phyloP scores from a whole-genome alignment of 2,888 invertebrate genomes.

The Seira ritae region DNA sequence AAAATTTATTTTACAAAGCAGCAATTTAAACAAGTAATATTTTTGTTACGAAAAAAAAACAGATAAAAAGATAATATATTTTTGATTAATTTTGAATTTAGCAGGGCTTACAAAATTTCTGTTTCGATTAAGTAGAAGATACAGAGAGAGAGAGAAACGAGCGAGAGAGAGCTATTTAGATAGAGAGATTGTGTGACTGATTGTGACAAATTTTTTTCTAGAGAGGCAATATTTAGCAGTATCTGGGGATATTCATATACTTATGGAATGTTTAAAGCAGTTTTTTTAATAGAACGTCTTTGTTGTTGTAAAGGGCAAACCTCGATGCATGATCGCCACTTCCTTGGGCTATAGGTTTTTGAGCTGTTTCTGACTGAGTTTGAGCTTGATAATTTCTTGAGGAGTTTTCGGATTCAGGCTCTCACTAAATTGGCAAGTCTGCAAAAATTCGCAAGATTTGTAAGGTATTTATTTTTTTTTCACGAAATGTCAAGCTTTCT shows the following conservation, averaged over 20 bases:
- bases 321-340: conserved; percentile 72
- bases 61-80: too few relatives aligned
- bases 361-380: conserved; percentile 17
- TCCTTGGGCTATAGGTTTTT: conserved; percentile 37
- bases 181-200: too few relatives aligned
- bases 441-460: too few relatives aligned
- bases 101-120: conserved; percentile 49
- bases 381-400: conserved; percentile 19
- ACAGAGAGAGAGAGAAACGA: background rate
- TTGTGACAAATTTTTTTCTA: too few relatives aligned
- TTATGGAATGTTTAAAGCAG: conserved; percentile 42
- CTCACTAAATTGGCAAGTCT: too few relatives aligned
- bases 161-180: too few relatives aligned
- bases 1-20: too few relatives aligned
- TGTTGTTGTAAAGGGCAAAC: conserved; percentile 67
- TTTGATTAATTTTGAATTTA: too few relatives aligned
- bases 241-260: conserved; percentile 28
- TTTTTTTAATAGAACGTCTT: conserved; percentile 50
- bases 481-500: too few relatives aligned
- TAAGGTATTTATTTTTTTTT: too few relatives aligned
- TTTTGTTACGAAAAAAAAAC: too few relatives aligned
- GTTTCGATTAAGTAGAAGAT: conserved; percentile 16
- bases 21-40: too few relatives aligned
- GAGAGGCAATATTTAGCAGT: conserved; percentile 39
- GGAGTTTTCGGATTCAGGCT: background rate